phyloP scores from a whole-genome alignment of 1,140 invertebrate species.

The Mycetomoellerius zeteki region DNA sequence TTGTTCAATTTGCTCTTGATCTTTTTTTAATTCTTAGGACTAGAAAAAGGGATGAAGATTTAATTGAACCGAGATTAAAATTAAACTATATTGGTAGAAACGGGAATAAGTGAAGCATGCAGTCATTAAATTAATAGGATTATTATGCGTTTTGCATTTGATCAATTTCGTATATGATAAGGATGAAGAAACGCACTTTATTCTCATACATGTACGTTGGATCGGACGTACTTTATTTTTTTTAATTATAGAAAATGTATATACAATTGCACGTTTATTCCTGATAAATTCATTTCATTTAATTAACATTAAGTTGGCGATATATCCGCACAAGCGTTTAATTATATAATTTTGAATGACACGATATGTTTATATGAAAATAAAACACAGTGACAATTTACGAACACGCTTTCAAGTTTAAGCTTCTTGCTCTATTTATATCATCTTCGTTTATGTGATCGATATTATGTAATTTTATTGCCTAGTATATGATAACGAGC shows the following conservation, averaged over 20 bases:
- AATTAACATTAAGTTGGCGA: neutral
- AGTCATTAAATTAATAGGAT: constrained; percentile 1
- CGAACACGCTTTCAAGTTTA: neutral
- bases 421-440: neutral
- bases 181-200: constrained; percentile 1
- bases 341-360: constrained; percentile 13
- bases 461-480: neutral
- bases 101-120: neutral
- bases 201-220: neutral
- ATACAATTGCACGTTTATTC: constrained; percentile 1
- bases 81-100: too few species aligned
- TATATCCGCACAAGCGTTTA: neutral
- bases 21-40: too few species aligned
- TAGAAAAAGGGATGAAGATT: too few species aligned
- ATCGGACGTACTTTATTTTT: neutral
- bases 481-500: neutral
- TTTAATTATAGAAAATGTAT: neutral
- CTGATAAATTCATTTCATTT: neutral
- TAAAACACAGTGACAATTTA: constrained; percentile 8
- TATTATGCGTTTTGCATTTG: neutral
- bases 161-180: constrained; percentile 22
- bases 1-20: too few species aligned
- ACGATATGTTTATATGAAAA: neutral
- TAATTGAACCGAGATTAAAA: too few species aligned
- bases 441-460: constrained; percentile 1